Evolutionary conservation across 1,140 invertebrate genomes (phyloP).

Genomic region (Temnothorax nylanderi): DNA sequence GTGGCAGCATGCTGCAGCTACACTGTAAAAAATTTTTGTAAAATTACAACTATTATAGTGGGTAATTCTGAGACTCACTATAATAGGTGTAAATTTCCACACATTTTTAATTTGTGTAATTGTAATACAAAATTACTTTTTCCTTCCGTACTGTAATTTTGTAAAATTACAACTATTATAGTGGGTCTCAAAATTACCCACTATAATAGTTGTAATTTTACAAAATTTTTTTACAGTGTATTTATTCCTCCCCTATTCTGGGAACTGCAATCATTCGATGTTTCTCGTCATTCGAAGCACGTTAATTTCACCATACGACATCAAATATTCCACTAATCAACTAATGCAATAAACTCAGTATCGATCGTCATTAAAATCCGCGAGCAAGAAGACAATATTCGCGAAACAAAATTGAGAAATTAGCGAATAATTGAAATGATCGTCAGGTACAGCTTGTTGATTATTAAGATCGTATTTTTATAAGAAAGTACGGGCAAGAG

Average conservation of each 20-base stretch:
- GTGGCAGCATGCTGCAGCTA: neutral
- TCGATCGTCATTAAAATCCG: neutral
- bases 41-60: no score
- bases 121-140: no score
- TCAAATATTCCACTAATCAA: conserved; percentile 41
- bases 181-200: no score
- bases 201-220: no score
- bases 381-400: neutral
- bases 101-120: no score
- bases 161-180: no score
- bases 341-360: conserved; percentile 3
- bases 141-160: no score
- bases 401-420: conserved; percentile 20
- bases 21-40: no score
- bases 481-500: no score
- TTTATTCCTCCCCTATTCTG: neutral
- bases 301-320: conserved; percentile 4
- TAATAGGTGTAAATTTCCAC: no score
- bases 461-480: neutral
- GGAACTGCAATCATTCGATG: neutral
- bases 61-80: no score
- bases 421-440: conserved; percentile 20
- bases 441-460: neutral
- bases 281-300: neutral
- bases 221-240: no score